Base-by-base conservation (phyloP, 1,140 invertebrate genomes). In the Mercenaria mercenaria region DNA sequence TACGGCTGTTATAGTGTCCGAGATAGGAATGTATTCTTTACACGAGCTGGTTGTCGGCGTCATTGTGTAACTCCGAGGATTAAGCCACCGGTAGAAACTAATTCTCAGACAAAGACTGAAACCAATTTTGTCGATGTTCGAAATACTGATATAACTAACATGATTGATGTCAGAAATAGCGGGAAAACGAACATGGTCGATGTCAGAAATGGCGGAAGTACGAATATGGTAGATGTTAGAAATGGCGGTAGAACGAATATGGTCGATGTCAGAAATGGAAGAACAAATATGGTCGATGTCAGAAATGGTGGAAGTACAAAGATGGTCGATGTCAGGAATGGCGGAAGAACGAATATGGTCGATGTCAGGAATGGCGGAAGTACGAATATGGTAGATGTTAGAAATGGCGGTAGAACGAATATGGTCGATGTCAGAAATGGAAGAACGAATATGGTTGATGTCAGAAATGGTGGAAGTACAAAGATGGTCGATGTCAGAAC, bases 1-100 rank as follows among this genome's bases (percentile, higher is more conserved):
- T 87, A 87, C 39, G 85, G 85, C 34, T 87, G 85, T 50, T 87
- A 87, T 26, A 87, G 85, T 76, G 39, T 87, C 26, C 72, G 85
- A 13, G 85, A 87, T 43, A 56, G 85, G n/a, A 87, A 87, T 39
- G 85, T 87, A 4, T 87, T 87, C 50, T 4, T 41, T 23, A 64
- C 85, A 23, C 32, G 52, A 29, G 61, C 37, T 26, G 72, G 52
- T 1, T 87, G 85, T 59, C 72, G 74, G 4, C 50, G 74, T 0
- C 50, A 67, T 11, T 87, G 85, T 39, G 83, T 50, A 18, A 11
- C 3, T 26, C 39, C 29, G 50, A 59, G 23, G 6, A 10, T 47
- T 2, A 74, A 20, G 13, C 32, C 82, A 34, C 34, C 82, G 3
- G 69, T 61, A 13, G 59, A n/a, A 8, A 64, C 11, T 39, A 18